Conservation (phyloP, 2,113 vertebrate genomes). For the Melanostigma gelatinosum region DNA sequence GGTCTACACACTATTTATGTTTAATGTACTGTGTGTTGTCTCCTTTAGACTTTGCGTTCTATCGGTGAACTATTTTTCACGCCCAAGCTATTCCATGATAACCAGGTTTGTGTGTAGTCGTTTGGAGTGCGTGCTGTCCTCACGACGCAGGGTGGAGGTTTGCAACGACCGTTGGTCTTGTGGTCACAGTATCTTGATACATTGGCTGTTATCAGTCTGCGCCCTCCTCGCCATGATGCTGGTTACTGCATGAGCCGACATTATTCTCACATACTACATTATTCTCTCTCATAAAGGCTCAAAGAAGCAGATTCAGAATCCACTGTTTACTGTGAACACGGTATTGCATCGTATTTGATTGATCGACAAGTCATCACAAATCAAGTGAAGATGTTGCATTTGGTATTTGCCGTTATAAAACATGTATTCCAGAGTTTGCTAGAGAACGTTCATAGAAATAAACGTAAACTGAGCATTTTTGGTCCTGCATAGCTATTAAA, state of each 20-base stretch:
- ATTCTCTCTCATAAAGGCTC: background rate
- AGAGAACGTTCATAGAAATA: background rate
- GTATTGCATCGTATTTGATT: background rate
- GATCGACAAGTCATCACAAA: background rate
- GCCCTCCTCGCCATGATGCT: slow-evolving; percentile 2
- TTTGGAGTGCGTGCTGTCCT: slow-evolving; percentile 3
- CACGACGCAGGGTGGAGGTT: slow-evolving; percentile 40
- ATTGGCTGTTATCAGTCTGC: slow-evolving; percentile 45
- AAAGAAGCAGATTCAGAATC: background rate
- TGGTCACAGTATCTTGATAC: slow-evolving; percentile 52
- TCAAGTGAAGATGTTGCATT: background rate
- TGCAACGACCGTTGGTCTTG: slow-evolving; percentile 47
- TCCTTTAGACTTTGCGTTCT: background rate
- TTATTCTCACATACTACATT: background rate
- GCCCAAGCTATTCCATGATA: background rate
- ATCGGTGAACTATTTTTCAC: background rate
- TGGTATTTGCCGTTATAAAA: background rate
- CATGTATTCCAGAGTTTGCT: background rate
- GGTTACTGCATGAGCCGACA: background rate
- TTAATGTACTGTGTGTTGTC: background rate
- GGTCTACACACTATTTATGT: background rate
- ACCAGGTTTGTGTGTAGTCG: slow-evolving; percentile 43
- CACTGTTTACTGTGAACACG: background rate
- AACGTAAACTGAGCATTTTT: background rate
- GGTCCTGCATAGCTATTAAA: background rate